Evolutionary conservation across 1,140 invertebrate genomes (phyloP), one percentile per base, ranked within the genome.

Genomic region (Tyrophagus putrescentiae): DNA sequence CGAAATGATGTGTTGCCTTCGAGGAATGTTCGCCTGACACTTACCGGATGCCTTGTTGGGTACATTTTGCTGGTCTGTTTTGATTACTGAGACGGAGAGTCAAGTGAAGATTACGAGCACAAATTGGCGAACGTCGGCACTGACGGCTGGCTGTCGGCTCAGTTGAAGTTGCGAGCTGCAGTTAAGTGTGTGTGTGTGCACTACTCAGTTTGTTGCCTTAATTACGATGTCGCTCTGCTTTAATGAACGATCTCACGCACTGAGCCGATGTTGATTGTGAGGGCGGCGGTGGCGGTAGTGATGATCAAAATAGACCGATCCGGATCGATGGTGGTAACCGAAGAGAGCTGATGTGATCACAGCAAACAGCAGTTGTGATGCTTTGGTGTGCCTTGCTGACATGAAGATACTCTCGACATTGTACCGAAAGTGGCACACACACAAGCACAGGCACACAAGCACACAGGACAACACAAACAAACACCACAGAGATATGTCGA

Each of bases 11-110:
- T 39, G 36, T 39, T 13, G 13, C n/a, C n/a, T n/a, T 39, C 36
- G 21, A 13, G 21, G 36, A 48, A 6, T 48, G 45, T 48, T n/a
- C n/a, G 45, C 21, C 45, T 48, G 45, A 48, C 45, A 48, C 45
- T 48, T 48, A 48, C 45, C 45, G 45, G 45, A 48, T 48, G 45
- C 45, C 45, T 48, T 9, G 45, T 18, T 48, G 45, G 45, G 45
- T 48, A 48, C 45, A 48, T 48, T 48, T 48, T 48, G 45, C 6
- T 21, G 45, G 45, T 7, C 13, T 48, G 45, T 48, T 48, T 48
- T 48, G 45, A 48, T 48, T 48, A 18, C 36, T 13, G 21, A 39
- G 31, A 7, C 21, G 21, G 9, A 18, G 31, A 48, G 45, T 48
- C 45, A 48, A 48, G 45, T 48, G 18, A 6, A 48, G 45, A 48